Base-by-base conservation (phyloP, 2,888 invertebrate species). In the Oscheius sp. region DNA sequence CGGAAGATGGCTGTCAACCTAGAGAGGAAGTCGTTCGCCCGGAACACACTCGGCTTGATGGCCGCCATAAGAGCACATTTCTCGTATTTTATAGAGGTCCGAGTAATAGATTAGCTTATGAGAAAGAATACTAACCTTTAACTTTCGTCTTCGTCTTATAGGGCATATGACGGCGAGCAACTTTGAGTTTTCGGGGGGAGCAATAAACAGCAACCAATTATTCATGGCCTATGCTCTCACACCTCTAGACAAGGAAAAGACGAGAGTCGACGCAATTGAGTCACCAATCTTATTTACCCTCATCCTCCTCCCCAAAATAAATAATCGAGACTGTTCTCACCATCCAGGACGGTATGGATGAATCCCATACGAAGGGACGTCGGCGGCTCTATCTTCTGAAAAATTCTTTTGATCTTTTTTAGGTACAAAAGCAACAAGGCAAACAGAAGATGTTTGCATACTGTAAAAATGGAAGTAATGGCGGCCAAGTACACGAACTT, bases 311-410 rank as follows among this genome's bases (percentile, higher is more conserved):
- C 35, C 3, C 3, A 35, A 35, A 9, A 55, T 23, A 55, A 55
- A 55, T 55, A 25, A 55, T 13, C 18, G 45, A 49, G 21, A 49
- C 35, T 5, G 21, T n/a, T 21, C 61, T 61, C 23, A 61, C 61
- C 61, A 61, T 61, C 61, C 45, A 61, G 21, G 61, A 61, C 43
- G 21, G 61, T 61, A 6, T 61, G 61, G 61, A 61, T 43, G 61
- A 61, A 61, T 6, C 61, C 61, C 61, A 61, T 61, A 1, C 61
- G 61, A 1, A 58, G 58, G n/a, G 58, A 27, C 18, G 43, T 18
- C 21, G 61, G 43, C 41, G 61, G 61, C 61, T 61, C 61, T 21
- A 61, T 61, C 61, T 61, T 61, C 61, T 61, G 61, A 12, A 61
- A 61, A 2, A 16, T 58, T n/a, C n/a, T n/a, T 58, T 27, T 1